Evolutionary conservation across 2,888 invertebrate species (phyloP).

Genomic region (Drosophila limbata): DNA sequence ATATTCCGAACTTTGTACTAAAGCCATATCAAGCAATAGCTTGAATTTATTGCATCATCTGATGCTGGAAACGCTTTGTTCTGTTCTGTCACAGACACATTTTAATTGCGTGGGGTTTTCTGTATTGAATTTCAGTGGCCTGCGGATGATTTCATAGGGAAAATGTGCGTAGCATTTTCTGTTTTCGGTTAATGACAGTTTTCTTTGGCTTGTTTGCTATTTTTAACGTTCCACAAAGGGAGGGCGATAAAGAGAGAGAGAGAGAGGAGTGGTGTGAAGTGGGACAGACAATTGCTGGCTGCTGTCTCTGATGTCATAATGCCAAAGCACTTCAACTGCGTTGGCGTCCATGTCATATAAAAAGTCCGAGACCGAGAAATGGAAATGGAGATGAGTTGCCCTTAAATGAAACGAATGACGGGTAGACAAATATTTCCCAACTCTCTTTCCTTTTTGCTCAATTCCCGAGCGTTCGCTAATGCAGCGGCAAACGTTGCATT

Average conservation of each 20-base stretch:
- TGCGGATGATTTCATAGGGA: conserved; percentile 25
- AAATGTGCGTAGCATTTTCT: neutral
- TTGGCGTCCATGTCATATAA: conserved; percentile 32
- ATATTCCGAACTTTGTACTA: neutral
- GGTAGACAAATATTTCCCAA: neutral
- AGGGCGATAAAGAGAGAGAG: neutral
- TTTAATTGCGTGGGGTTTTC: neutral
- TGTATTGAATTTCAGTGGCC: conserved; percentile 20
- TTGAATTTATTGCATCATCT: conserved; percentile 18
- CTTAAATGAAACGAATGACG: conserved; percentile 38
- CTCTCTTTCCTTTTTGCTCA: neutral
- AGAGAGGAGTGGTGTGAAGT: neutral
- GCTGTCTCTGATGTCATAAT: conserved; percentile 48
- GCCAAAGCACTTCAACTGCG: conserved; percentile 36
- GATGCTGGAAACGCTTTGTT: conserved; percentile 3
- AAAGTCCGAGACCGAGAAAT: neutral
- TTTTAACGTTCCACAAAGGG: conserved; percentile 17
- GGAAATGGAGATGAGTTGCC: conserved; percentile 2
- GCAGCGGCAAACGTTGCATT: conserved; percentile 11
- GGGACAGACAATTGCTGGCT: conserved; percentile 37
- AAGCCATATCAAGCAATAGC: neutral
- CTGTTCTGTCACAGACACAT: conserved; percentile 8
- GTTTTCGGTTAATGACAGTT: conserved; percentile 26
- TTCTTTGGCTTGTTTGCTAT: conserved; percentile 23
- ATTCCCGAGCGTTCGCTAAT: conserved; percentile 8